Evolutionary conservation across 2,113 vertebrate species (phyloP), one percentile per base, ranked within the genome.

Genomic region (Platysteira castanea): DNA sequence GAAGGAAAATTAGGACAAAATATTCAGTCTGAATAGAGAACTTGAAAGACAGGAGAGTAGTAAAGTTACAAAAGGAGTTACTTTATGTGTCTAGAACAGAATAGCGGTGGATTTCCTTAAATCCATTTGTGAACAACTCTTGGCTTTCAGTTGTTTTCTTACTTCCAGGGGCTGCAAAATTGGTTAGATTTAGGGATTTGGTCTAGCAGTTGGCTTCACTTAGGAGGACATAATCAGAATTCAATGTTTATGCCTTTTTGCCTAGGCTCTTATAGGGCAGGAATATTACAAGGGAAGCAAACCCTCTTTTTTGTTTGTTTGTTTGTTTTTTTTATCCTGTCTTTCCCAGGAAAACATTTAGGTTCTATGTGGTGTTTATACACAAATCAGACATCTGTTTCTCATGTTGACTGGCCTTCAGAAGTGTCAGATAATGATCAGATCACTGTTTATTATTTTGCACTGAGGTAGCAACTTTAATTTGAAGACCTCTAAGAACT

Each of bases 291-390:
- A 57, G 10, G n/a, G 16, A 39, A 64, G 14, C 30, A 67, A 63
- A 14, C 0, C 2, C 20, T 1, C 9, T 21, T 15, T 64, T 68
- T 39, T 26, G 5, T 79, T 49, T 26, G 6, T 33, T 22, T 79
- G 16, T n/a, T n/a, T n/a, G 15, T 16, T 61, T 53, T 11, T 33
- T 33, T 24, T 31, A 39, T 30, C 5, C 5, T 18, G 5, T 52
- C 76, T 73, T 56, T 37, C 22, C 22, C 10, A 46, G 57, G 27
- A 82, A 61, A 75, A 7, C 2, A 15, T 69, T 73, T 74, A 28
- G 16, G 5, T 73, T 88, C 64, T 46, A 3, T 22, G 13, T 78
- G 15, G 4, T 54, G 9, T 50, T 92, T 70, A 42, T 42, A 27
- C 7, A 76, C 6, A 71, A 87, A 67, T 5, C 1, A 7, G 33